Evolutionary conservation across 2,797 vertebrate species (phyloP), one percentile per base, ranked within the genome.

Genomic region (Gallinago solitaria): DNA sequence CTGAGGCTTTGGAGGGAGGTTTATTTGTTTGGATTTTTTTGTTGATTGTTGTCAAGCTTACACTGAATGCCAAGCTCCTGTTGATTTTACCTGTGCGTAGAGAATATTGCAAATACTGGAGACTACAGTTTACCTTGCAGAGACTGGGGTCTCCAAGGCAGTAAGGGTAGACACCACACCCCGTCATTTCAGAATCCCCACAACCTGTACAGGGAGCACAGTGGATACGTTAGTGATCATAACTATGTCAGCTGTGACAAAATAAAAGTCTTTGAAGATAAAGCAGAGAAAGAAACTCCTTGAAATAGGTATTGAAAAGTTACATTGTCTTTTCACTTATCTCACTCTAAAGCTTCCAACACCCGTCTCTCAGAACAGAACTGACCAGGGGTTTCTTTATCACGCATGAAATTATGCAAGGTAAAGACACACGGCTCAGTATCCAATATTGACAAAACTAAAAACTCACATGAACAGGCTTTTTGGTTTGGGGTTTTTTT

Each of bases 181-280:
- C 21, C 43, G 27, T 32, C 53, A 67, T 19, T 78, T 12, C 27
- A 12, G 45, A n/a, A 69, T 11, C 25, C 35, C 64, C 63, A 53
- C 51, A n/a, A 10, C 17, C 61, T 27, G 20, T 11, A 23, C 30
- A 33, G 35, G 65, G 68, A 74, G 57, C 30, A 12, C 6, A 73
- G 33, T 35, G n/a, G 63, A 12, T 20, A 9, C 19, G 30, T n/a
- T 16, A 47, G 19, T 61, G 89, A 92, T 35, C 65, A 70, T 25
- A 70, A 92, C 33, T 18, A 37, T 67, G 56, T 68, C 65, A 25
- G 53, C 68, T 69, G 53, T 54, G 75, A 91, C 68, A 85, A 88
- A 85, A 77, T 54, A 89, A 48, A 84, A 82, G 50, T 28, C 74
- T 88, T 83, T 91, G 85, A 95, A 80, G 88, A 93, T 59, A 78